Conservation (phyloP, 2,113 vertebrate species). For the Tachysurus fulvidraco region DNA sequence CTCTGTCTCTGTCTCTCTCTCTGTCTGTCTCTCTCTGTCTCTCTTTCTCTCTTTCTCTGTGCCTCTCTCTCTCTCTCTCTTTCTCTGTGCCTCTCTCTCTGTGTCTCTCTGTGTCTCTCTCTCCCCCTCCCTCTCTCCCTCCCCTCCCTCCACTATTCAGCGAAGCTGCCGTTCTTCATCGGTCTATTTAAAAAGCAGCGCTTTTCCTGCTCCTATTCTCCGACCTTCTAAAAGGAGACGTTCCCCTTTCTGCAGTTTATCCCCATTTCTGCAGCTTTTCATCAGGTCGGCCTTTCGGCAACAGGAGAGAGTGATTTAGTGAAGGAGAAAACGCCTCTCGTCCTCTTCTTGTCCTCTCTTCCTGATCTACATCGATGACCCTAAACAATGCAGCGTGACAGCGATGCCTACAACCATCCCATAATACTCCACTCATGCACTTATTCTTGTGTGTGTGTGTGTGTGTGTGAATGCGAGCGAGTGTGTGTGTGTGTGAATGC, state of each 20-base stretch:
- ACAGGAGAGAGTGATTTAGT: conserved; percentile 5
- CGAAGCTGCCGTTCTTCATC: neutral
- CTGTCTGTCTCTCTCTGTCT: too few species aligned
- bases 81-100: neutral
- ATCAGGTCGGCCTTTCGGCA: conserved; percentile 14
- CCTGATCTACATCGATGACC: conserved; percentile 27
- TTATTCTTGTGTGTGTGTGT: neutral
- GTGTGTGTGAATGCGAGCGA: neutral
- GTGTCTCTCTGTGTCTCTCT: neutral
- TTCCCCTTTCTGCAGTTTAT: conserved; percentile 24
- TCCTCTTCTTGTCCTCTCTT: conserved; percentile 17
- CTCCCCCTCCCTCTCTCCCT: neutral
- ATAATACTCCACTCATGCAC: neutral
- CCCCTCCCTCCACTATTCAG: neutral
- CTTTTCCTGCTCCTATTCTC: conserved; percentile 21
- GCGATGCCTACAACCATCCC: neutral
- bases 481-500: neutral
- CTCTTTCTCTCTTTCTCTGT: neutral
- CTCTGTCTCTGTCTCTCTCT: too few species aligned
- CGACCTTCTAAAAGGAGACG: conserved; percentile 43
- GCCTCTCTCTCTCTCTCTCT: neutral
- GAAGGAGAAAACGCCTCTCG: neutral
- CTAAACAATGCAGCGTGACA: conserved; percentile 21
- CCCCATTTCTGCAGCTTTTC: conserved; percentile 11
- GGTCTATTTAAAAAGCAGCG: conserved; percentile 28